Percentiles rank a stretch among this genome's conserved stretches.
phyloP scores from a whole-genome alignment of 2,888 invertebrate genomes.

The Sisyra nigra region DNA sequence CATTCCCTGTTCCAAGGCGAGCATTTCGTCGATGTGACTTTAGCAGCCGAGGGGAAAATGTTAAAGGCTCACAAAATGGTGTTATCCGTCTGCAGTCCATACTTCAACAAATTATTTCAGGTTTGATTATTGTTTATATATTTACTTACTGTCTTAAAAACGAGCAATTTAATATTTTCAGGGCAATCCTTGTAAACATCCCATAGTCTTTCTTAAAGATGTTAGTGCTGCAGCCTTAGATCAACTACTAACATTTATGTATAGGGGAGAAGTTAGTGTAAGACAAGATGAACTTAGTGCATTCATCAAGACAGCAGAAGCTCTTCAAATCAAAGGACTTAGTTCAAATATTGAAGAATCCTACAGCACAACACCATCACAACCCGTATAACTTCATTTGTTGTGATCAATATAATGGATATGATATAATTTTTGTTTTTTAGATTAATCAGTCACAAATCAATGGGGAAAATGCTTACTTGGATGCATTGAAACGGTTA shows the following conservation, averaged over 20 bases:
- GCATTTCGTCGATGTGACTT: conserved; percentile 7
- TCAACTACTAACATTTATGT: conserved; percentile 40
- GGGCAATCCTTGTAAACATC: conserved; percentile 48
- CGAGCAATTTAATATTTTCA: conserved; percentile 21
- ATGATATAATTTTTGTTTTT: no score
- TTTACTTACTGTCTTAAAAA: background rate
- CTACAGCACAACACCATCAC: no score
- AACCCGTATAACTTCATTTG: no score
- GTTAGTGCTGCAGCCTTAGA: conserved; percentile 36
- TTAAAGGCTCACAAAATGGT: conserved; percentile 56
- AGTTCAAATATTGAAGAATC: background rate
- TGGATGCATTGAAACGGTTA: background rate
- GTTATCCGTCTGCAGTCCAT: conserved; percentile 52
- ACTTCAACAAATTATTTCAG: conserved; percentile 45
- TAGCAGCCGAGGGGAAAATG: conserved; percentile 30
- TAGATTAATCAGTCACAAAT: no score
- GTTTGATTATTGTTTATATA: background rate
- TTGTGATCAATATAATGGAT: no score
- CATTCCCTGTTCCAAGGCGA: conserved; percentile 20
- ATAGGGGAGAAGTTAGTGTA: conserved; percentile 35
- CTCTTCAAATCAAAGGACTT: conserved; percentile 7
- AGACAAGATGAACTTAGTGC: conserved; percentile 7
- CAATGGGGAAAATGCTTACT: no score
- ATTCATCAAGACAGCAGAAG: conserved; percentile 7
- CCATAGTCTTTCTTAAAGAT: conserved; percentile 41